Evolutionary conservation across 2,888 invertebrate species (phyloP).

Genomic region (Drosophila affinis): DNA sequence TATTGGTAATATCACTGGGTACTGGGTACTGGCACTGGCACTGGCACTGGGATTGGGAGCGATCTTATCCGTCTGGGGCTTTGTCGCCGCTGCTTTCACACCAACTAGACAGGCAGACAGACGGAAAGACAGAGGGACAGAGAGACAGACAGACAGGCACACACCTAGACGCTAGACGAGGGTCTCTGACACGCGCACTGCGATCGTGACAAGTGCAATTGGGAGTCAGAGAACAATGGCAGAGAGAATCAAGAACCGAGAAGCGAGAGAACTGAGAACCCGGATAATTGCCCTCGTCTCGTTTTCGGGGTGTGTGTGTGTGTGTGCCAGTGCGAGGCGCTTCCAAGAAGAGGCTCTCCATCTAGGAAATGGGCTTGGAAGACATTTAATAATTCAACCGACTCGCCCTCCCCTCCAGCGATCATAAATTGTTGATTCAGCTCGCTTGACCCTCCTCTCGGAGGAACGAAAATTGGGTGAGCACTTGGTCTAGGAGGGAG

Average conservation of each 20-base stretch:
- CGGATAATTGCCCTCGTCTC: background rate
- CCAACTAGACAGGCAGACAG: slow-evolving; percentile 31
- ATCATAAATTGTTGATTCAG: background rate
- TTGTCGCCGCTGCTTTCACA: slow-evolving; percentile 52
- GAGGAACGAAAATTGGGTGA: background rate
- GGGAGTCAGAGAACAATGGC: slow-evolving; percentile 8
- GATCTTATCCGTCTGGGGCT: slow-evolving; percentile 53
- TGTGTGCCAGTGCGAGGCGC: background rate
- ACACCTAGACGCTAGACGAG: slow-evolving; percentile 23
- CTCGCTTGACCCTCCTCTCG: background rate
- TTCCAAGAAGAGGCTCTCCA: slow-evolving; percentile 21
- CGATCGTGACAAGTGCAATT: slow-evolving; percentile 62
- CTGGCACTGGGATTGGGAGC: slow-evolving; percentile 12
- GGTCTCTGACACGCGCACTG: slow-evolving; percentile 19
- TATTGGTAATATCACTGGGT: background rate
- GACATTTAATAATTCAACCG: slow-evolving; percentile 12
- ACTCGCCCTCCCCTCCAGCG: background rate
- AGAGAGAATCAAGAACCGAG: background rate
- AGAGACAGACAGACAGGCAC: slow-evolving; percentile 27
- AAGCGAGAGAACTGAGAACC: background rate
- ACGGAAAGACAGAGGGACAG: slow-evolving; percentile 5
- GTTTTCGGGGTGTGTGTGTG: background rate
- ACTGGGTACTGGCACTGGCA: background rate
- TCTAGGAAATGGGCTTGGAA: slow-evolving; percentile 17
- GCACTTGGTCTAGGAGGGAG: background rate